These are phyloP conservation scores for Dasypolia templi DNA, from an alignment of 2,888 invertebrate species.

Conservation along the genomic window DNA sequence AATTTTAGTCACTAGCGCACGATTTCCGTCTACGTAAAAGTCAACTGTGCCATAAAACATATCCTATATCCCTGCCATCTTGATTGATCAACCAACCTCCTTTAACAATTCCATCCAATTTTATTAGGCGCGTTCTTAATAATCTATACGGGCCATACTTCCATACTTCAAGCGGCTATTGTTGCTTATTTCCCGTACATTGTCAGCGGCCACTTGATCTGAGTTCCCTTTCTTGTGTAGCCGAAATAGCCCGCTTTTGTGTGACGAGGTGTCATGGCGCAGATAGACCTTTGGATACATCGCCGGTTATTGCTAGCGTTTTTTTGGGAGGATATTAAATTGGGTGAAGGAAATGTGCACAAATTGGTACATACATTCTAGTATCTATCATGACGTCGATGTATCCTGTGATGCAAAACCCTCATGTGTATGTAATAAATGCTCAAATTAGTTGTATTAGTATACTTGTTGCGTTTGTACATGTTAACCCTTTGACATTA, in stretches of 20 bases:
- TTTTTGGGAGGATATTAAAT: constrained; percentile 18
- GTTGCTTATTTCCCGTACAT: constrained; percentile 69
- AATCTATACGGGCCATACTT: constrained; percentile 37
- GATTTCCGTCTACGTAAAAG: neutral
- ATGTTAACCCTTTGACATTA: neutral
- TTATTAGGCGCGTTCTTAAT: constrained; percentile 42
- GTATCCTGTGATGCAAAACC: neutral
- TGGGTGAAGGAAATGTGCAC: neutral
- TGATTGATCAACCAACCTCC: neutral
- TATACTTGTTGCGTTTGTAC: neutral
- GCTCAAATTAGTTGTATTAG: neutral
- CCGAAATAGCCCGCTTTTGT: constrained; percentile 66
- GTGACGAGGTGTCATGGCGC: constrained; percentile 53
- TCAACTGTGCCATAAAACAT: neutral
- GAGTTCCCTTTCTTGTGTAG: constrained; percentile 62
- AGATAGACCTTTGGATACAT: constrained; percentile 51
- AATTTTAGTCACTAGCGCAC: neutral
- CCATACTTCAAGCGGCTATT: constrained; percentile 65
- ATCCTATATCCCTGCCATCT: neutral
- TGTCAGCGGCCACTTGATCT: constrained; percentile 67
- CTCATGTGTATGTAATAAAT: neutral
- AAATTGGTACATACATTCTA: neutral
- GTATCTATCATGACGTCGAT: neutral
- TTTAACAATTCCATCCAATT: constrained; percentile 25
- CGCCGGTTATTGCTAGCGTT: constrained; percentile 20